Conservation (phyloP, 2,113 vertebrate genomes). For the Leucoraja erinaceus region DNA sequence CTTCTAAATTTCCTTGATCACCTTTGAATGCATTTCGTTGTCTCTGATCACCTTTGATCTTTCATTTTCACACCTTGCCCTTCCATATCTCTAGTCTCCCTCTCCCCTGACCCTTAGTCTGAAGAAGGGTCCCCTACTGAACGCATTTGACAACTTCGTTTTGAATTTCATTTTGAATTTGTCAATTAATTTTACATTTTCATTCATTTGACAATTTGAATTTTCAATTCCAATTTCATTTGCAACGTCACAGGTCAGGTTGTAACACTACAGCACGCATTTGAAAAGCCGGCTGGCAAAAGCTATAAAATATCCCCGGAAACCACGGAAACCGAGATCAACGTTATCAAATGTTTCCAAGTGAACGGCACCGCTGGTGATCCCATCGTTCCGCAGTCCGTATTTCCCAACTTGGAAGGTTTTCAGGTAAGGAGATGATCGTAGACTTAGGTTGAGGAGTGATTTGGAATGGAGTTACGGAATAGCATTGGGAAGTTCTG, state of each 20-base stretch:
- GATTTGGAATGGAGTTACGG: background rate
- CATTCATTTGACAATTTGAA: no score
- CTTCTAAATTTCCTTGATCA: no score
- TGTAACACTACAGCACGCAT: conserved; percentile 61
- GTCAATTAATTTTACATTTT: no score
- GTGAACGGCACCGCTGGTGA: conserved; percentile 62
- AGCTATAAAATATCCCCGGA: conserved; percentile 63
- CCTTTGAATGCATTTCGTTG: no score
- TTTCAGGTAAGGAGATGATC: conserved; percentile 58
- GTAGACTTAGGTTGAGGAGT: no score
- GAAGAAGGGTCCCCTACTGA: no score
- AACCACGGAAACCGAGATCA: conserved; percentile 62
- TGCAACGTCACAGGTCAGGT: conserved; percentile 56
- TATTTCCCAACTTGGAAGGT: conserved; percentile 53
- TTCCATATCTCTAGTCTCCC: no score
- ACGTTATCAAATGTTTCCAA: conserved; percentile 67
- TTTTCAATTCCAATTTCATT: background rate
- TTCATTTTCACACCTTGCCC: no score
- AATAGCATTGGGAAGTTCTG: background rate
- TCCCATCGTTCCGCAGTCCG: conserved; percentile 49
- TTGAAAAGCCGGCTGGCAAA: conserved; percentile 50
- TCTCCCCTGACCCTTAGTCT: no score
- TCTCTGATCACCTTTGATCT: no score
- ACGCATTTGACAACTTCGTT: no score
- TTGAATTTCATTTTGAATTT: no score